Percentiles rank a stretch among this genome's conserved stretches.
These are phyloP conservation scores for Phaedon cochleariae DNA, from an alignment of 2,888 invertebrate species.

Conservation along the genomic window DNA sequence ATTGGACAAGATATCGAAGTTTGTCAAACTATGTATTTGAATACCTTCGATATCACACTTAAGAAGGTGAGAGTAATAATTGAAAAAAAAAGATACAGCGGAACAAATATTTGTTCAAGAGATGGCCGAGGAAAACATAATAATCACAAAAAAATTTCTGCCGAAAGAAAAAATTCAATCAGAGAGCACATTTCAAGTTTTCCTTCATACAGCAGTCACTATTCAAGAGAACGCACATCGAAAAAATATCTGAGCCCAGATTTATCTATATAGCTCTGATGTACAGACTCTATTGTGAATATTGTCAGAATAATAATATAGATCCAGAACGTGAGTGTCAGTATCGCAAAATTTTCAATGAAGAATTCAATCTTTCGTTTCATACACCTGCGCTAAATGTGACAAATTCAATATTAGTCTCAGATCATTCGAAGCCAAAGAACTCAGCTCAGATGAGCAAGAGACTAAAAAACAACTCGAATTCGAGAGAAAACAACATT, in stretches of 20 bases:
- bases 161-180: not conserved
- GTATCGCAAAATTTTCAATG: not conserved
- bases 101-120: slow-evolving; percentile 3
- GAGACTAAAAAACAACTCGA: too few species aligned
- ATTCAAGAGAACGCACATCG: not conserved
- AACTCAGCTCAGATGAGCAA: too few species aligned
- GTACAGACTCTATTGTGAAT: not conserved
- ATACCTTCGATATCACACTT: not conserved
- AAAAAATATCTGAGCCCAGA: not conserved
- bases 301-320: not conserved
- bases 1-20: not conserved
- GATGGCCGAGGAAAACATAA: slow-evolving; percentile 3
- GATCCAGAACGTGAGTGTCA: slow-evolving; percentile 1
- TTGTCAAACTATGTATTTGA: slow-evolving; percentile 10
- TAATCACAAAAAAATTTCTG: slow-evolving; percentile 1
- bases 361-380: slow-evolving; percentile 3
- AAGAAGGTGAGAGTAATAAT: not conserved
- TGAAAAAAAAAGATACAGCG: not conserved
- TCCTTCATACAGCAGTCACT: too few species aligned
- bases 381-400: slow-evolving; percentile 3
- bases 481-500: too few species aligned
- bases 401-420: not conserved
- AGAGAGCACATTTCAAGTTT: too few species aligned
- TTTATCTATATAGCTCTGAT: not conserved
- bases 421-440: too few species aligned